phyloP scores from a whole-genome alignment of 2,797 vertebrate species.

The Lepus oiostolus region DNA sequence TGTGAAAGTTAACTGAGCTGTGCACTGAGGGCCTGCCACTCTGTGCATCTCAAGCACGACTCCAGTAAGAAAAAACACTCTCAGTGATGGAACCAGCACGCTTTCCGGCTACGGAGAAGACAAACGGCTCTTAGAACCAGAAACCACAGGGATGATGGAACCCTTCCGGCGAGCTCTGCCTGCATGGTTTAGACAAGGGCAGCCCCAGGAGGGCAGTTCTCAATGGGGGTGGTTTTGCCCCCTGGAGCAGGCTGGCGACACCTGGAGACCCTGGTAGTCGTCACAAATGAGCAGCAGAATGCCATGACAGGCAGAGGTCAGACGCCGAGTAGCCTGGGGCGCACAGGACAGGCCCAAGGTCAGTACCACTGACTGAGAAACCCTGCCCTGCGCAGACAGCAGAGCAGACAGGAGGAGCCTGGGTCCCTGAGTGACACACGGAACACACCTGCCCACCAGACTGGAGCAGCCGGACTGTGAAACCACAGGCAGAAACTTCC shows the following conservation, averaged over 20 bases:
- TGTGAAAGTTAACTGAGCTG: not conserved
- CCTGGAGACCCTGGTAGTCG: not conserved
- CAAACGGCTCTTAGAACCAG: not conserved
- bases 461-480: not conserved
- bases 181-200: not conserved
- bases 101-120: not conserved
- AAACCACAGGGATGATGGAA: not conserved
- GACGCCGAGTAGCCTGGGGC: too few relatives aligned
- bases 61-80: not conserved
- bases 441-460: not conserved
- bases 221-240: too few relatives aligned
- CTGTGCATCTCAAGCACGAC: not conserved
- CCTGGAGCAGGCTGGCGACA: not conserved
- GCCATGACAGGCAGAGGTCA: too few relatives aligned
- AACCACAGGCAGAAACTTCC: not conserved
- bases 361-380: not conserved
- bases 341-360: not conserved
- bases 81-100: not conserved
- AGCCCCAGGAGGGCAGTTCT: not conserved
- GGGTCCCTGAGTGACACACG: not conserved
- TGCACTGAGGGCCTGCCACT: rapidly evolving
- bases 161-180: not conserved
- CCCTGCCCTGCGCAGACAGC: rapidly evolving
- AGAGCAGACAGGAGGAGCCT: not conserved
- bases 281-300: not conserved